Base-by-base conservation (phyloP, 2,888 invertebrate genomes). In the Diogma glabrata region DNA sequence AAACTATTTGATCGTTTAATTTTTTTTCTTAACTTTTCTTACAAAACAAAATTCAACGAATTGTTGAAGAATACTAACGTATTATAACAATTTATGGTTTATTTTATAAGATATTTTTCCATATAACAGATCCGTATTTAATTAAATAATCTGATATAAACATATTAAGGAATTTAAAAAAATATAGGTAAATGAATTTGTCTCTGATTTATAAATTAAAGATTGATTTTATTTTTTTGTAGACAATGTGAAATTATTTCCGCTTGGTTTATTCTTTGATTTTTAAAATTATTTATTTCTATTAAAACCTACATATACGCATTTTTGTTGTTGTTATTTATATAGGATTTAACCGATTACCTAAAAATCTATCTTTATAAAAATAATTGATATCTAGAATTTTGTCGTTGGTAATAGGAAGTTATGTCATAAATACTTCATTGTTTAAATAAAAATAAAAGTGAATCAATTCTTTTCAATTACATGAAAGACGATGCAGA, bases 201-300 rank as follows among this genome's bases (percentile, higher is more conserved):
- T 46, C 46, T 46, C 53, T 56, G 54, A n/a, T 46, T 26, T 38
- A 50, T 24, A 23, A 23, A 49, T 28, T 26, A 19, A 36, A 43
- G 36, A 24, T 40, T 24, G 24, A 45, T 46, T 17, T 30, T 28
- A 43, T 30, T 50, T 43, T 14, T 14, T 9, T 23, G 17, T 24
- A 53, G 45, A 53, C 53, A 53, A 53, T 53, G 43, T 46, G 47
- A 53, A 53, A 53, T 53, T 53, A 53, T 53, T 48, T 51, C n/a
- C 51, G 53, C 51, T 48, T 53, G 51, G 51, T 51, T 53, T 51
- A 45, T 22, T 50, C 36, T 48, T 48, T 48, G 24, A 50, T 47
- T 38, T 20, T 45, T 46, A 46, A 43, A n/a, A n/a, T n/a, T n/a
- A n/a, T n/a, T n/a, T n/a, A n/a, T n/a, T n/a, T n/a, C n/a, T n/a